Evolutionary conservation across 2,113 vertebrate genomes (phyloP), one percentile per base, ranked within the genome.

Genomic region (Pedionomus torquatus): DNA sequence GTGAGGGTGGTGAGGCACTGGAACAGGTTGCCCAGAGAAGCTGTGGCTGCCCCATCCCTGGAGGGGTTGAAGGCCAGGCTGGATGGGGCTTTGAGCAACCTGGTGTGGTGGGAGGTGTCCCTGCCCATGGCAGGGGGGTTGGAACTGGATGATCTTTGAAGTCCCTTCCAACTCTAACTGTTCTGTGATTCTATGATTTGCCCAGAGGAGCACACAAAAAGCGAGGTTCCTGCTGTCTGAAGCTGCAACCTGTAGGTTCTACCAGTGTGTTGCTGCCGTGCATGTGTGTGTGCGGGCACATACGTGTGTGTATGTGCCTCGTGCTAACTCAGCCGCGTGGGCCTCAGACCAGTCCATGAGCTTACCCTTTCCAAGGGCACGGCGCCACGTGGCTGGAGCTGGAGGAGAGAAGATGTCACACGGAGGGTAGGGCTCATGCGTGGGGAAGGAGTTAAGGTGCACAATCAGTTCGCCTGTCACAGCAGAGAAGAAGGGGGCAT

Each of bases 341-440:
- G 35, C 31, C 69, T 61, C 44, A 52, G 60, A 13, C 28, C 18
- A 13, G 6, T 6, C 69, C 35, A 20, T 43, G 70, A 64, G 17
- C 17, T 46, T 6, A 63, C 15, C 31, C 43, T 74, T 84, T 51
- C 46, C 20, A 80, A 79, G 35, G 33, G 44, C 15, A 2, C 4
- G 9, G 41, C n/a, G 41, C n/a, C 81, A 19, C n/a, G 7, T 3
- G 28, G 55, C 84, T 77, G 51, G 51, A 78, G 65, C 39, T 64
- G 39, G 7, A 58, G 35, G 15, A 37, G 24, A 52, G 51, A 44
- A 33, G 24, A 28, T 66, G 24, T 55, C 35, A 89, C 74, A 24
- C 68, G 30, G 13, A 24, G 41, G 1, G 3, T 3, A 17, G 2
- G 24, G 85, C 58, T 87, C 0, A 0, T 52, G 58, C 7, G 1